phyloP scores from a whole-genome alignment of 2,888 invertebrate genomes.

The Plusia festucae region DNA sequence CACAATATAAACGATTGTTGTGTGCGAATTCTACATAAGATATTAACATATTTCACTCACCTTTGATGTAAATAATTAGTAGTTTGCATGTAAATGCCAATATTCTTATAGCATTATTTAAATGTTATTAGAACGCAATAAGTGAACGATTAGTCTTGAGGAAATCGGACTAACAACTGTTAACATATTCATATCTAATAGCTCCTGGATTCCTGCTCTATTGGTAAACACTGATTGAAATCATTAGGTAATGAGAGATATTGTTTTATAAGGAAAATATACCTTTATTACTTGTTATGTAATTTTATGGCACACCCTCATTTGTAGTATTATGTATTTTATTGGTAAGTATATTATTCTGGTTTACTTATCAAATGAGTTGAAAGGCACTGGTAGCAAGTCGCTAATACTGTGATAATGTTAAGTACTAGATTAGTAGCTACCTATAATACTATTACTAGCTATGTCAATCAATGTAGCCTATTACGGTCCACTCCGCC shows the following conservation, averaged over 20 bases:
- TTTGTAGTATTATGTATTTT: too few species aligned
- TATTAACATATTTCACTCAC: not conserved
- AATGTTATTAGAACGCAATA: not conserved
- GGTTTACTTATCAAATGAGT: too few species aligned
- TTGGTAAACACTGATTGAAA: not conserved
- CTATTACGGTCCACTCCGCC: too few species aligned
- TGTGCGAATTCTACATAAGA: not conserved
- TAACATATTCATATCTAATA: not conserved
- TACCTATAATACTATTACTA: too few species aligned
- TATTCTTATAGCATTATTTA: not conserved
- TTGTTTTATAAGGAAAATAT: slow-evolving; percentile 4
- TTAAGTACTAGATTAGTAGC: too few species aligned
- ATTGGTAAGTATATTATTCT: too few species aligned
- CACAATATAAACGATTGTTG: not conserved
- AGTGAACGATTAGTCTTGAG: not conserved
- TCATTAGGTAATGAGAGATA: not conserved
- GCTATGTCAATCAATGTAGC: too few species aligned
- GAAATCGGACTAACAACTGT: slow-evolving; percentile 1
- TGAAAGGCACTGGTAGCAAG: too few species aligned
- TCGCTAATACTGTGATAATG: too few species aligned
- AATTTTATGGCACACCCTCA: too few species aligned
- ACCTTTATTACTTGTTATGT: not conserved
- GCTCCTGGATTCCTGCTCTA: not conserved
- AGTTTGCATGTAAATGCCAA: not conserved
- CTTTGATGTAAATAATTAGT: not conserved